Percentiles rank a stretch among this genome's conserved stretches.
Conservation (phyloP, 2,888 invertebrate species). For the Tineola bisselliella region DNA sequence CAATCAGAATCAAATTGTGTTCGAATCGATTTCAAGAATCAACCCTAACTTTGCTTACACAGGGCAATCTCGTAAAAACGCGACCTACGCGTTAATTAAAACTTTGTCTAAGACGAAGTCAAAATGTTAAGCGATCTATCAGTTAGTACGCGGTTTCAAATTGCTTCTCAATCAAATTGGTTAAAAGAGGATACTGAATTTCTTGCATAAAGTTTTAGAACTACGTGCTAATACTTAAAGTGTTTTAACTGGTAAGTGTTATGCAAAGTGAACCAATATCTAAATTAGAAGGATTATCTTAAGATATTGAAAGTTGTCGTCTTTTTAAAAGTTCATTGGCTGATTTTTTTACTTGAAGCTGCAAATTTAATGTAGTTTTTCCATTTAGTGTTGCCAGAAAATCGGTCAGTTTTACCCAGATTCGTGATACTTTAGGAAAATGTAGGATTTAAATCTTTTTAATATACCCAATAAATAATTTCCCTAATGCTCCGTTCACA, state of each 20-base stretch:
- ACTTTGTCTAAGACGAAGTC: neutral
- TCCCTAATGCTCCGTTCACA: too few species aligned
- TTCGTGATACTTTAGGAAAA: too few species aligned
- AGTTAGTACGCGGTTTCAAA: neutral
- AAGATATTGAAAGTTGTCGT: neutral
- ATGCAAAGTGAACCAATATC: neutral
- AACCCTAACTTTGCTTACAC: neutral
- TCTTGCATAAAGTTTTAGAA: too few species aligned
- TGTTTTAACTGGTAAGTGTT: neutral
- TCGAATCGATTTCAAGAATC: neutral
- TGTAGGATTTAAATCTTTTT: too few species aligned
- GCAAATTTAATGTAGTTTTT: too few species aligned
- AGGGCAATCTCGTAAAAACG: neutral
- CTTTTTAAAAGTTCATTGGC: neutral
- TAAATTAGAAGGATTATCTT: neutral
- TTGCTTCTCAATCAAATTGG: neutral
- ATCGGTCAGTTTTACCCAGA: too few species aligned
- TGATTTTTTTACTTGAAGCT: neutral
- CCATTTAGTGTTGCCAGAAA: too few species aligned
- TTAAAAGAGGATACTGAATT: too few species aligned
- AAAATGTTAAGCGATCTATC: neutral
- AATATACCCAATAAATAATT: too few species aligned
- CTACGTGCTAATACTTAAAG: neutral
- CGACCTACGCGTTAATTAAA: conserved; percentile 4
- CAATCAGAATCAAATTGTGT: neutral